Evolutionary conservation across 2,888 invertebrate species (phyloP).

Genomic region (Pediacus dermestoides): DNA sequence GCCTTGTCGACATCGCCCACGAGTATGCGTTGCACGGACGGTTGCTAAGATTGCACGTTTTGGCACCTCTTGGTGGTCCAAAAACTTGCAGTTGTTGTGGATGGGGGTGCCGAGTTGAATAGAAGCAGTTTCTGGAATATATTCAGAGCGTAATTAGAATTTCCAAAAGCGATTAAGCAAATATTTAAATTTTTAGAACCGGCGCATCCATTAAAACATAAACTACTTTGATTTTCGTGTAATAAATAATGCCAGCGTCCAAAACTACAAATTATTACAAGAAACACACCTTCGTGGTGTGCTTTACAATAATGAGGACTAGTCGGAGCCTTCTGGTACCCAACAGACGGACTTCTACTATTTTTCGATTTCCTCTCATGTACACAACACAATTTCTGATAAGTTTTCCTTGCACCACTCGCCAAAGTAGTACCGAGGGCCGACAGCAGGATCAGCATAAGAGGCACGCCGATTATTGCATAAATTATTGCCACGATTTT

Average conservation of each 20-base stretch:
- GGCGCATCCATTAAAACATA: too few relatives aligned
- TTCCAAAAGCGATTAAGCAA: too few relatives aligned
- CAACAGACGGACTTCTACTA: conserved; percentile 36
- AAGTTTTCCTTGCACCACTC: conserved; percentile 68
- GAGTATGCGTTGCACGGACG: conserved; percentile 43
- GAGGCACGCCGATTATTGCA: conserved; percentile 81
- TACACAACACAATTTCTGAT: conserved; percentile 52
- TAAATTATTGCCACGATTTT: conserved; percentile 83
- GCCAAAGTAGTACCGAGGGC: conserved; percentile 80
- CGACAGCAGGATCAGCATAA: conserved; percentile 81
- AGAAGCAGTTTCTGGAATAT: conserved; percentile 38
- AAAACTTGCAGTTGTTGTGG: conserved; percentile 36
- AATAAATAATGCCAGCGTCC: too few relatives aligned
- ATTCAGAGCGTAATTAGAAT: too few relatives aligned
- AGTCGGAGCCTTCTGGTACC: conserved; percentile 56
- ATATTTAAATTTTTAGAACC: too few relatives aligned
- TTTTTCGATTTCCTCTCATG: conserved; percentile 22
- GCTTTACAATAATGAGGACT: conserved; percentile 50
- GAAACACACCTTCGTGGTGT: conserved; percentile 38
- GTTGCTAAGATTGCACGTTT: conserved; percentile 47
- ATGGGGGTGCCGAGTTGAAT: conserved; percentile 41
- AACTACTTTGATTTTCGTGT: too few relatives aligned
- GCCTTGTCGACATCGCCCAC: conserved; percentile 44
- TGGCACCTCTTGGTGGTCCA: conserved; percentile 40
- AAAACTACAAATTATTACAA: too few relatives aligned